Evolutionary conservation across 2,797 vertebrate genomes (phyloP), one percentile per base, ranked within the genome.

Genomic region (Tapirus indicus): DNA sequence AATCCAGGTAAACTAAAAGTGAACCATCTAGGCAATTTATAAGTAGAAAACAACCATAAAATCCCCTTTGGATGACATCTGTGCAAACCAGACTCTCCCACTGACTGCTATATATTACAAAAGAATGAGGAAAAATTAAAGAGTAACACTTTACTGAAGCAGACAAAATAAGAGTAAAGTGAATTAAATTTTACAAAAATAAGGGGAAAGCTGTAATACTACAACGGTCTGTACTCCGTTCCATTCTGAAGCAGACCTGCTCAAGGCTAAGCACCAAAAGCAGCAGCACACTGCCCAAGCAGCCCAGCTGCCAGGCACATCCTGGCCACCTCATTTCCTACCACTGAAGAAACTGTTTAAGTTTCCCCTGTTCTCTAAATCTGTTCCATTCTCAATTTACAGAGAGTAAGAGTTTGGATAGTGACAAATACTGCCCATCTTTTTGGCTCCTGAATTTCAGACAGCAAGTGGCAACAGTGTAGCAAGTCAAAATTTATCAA

Each of bases 11-110:
- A n/a, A 87, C 29, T 68, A 23, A 62, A 75, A 89, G 11, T 56
- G 38, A 97, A 80, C 12, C 41, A 3, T 6, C 21, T 11, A n/a
- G 21, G 54, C 25, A 60, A 85, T 27, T 44, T 82, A 9, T 44
- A 87, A 72, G 56, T 18, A 69, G 27, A 25, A 68, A 96, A 94
- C 21, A 23, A 41, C 23, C 35, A 29, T 27, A 82, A 94, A 95
- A 83, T 69, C 6, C 35, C 56, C 27, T 95, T 60, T 66, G 49
- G 60, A 69, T 47, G 23, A 84, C 27, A 69, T 52, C 58, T 95
- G 74, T 95, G 44, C 49, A 91, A 91, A 44, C 1, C 6, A 83
- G 49, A 66, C 20, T 91, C 38, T 83, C 49, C 77, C 25, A 85
- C 7, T 27, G 77, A 69, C 32, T 58, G 6, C 25, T 21, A 88